These are phyloP conservation scores for Chiroxiphia lanceolata DNA, from an alignment of 2,797 vertebrate species.

Conservation along the genomic window DNA sequence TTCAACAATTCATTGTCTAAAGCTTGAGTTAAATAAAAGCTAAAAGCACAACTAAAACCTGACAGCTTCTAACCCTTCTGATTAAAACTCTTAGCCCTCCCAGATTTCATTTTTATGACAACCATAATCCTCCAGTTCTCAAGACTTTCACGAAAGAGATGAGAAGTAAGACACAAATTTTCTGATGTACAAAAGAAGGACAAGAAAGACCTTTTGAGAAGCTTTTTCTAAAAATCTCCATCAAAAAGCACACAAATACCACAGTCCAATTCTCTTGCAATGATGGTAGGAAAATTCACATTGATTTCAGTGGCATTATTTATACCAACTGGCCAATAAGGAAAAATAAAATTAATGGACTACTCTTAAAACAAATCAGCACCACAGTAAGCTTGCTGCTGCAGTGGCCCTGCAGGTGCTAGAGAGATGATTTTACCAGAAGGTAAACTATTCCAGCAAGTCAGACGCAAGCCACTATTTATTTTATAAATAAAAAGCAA, in stretches of 20 bases:
- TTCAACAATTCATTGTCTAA: slow-evolving; percentile 11
- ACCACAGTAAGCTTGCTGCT: not conserved
- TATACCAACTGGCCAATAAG: not conserved
- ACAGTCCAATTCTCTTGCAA: not conserved
- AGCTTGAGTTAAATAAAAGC: slow-evolving; percentile 48
- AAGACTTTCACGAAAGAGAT: not conserved
- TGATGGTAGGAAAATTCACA: not conserved
- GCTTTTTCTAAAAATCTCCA: not conserved
- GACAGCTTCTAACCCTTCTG: slow-evolving; percentile 3
- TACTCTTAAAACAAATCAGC: not conserved
- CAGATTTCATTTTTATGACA: slow-evolving; percentile 54
- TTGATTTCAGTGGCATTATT: not conserved
- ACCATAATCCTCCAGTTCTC: slow-evolving; percentile 34
- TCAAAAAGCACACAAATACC: not conserved
- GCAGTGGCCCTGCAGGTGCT: not conserved
- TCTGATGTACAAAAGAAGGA: slow-evolving; percentile 10
- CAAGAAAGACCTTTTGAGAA: slow-evolving; percentile 29
- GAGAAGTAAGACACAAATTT: not conserved
- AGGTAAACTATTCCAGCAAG: not conserved
- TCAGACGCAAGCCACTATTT: not conserved
- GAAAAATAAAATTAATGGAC: not conserved
- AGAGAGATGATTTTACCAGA: not conserved
- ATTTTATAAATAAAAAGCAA: not conserved
- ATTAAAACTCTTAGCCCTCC: slow-evolving; percentile 32
- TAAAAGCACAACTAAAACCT: slow-evolving; percentile 34